Evolutionary conservation across 2,113 vertebrate species (phyloP).

Genomic region (Polypterus bichir): DNA sequence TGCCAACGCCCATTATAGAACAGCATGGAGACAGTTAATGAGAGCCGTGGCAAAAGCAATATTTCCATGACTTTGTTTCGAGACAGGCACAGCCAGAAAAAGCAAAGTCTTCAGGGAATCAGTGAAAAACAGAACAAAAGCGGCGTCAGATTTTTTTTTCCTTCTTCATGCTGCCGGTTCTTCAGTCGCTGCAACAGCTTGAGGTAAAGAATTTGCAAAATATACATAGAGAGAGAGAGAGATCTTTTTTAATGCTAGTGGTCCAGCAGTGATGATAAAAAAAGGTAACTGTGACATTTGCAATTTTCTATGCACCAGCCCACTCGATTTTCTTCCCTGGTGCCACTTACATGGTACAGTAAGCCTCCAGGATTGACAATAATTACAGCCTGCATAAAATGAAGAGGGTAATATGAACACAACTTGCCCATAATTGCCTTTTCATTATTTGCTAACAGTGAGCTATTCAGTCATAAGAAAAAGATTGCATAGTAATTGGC

Average conservation of each 20-base stretch:
- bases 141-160: constrained; percentile 21
- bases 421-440: constrained; percentile 96
- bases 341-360: constrained; percentile 95
- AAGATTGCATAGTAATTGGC: constrained; percentile 96
- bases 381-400: constrained; percentile 94
- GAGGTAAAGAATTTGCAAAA: constrained; percentile 64
- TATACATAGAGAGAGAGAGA: constrained; percentile 48
- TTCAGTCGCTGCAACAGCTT: constrained; percentile 52
- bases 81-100: constrained; percentile 50
- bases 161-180: constrained; percentile 31
- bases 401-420: constrained; percentile 94
- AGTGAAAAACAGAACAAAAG: constrained; percentile 28
- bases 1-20: constrained; percentile 67
- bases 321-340: constrained; percentile 89
- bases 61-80: constrained; percentile 55
- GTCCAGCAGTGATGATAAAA: constrained; percentile 77
- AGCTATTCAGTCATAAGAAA: constrained; percentile 98
- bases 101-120: constrained; percentile 49
- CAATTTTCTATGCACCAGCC: constrained; percentile 97
- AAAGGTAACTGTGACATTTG: constrained; percentile 93
- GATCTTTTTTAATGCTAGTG: constrained; percentile 50
- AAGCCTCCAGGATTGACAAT: constrained; percentile 94
- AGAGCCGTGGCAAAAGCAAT: constrained; percentile 60
- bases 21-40: constrained; percentile 74
- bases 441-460: constrained; percentile 99